These are phyloP conservation scores for Lordiphosa mommai DNA, from an alignment of 1,140 invertebrate genomes.

Conservation along the genomic window DNA sequence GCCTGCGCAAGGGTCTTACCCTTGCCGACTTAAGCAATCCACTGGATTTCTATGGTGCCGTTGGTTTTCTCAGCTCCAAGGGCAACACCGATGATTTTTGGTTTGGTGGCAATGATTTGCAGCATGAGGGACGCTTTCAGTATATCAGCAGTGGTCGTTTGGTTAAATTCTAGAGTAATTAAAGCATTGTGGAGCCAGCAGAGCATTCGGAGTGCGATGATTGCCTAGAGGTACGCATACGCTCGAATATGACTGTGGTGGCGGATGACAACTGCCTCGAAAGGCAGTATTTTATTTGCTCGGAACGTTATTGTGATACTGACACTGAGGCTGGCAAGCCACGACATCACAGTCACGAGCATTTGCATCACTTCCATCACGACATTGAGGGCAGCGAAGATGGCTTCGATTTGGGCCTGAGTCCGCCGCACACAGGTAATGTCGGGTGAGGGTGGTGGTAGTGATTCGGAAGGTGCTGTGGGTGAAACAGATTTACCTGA, in stretches of 20 bases:
- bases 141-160: slow-evolving; percentile 57
- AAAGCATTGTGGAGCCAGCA: slow-evolving; percentile 34
- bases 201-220: slow-evolving; percentile 50
- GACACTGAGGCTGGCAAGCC: slow-evolving; percentile 8
- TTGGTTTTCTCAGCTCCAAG: slow-evolving; percentile 44
- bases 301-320: slow-evolving; percentile 44
- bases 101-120: slow-evolving; percentile 59
- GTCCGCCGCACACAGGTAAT: slow-evolving; percentile 1
- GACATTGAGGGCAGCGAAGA: slow-evolving; percentile 39
- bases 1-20: slow-evolving; percentile 52
- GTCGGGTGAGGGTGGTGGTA: background rate
- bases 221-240: slow-evolving; percentile 58
- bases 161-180: slow-evolving; percentile 51
- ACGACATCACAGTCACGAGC: slow-evolving; percentile 61
- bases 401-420: background rate
- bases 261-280: slow-evolving; percentile 52
- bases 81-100: slow-evolving; percentile 65
- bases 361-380: slow-evolving; percentile 65
- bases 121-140: slow-evolving; percentile 58
- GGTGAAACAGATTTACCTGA: background rate
- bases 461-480: slow-evolving; percentile 11
- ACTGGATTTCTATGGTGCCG: slow-evolving; percentile 35
- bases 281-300: slow-evolving; percentile 59
- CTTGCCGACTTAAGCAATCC: slow-evolving; percentile 50
- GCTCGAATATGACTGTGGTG: slow-evolving; percentile 39